These are phyloP conservation scores for Micromussa lordhowensis DNA, from an alignment of 92 coral and sea anemone genomes.

Conservation along the genomic window DNA sequence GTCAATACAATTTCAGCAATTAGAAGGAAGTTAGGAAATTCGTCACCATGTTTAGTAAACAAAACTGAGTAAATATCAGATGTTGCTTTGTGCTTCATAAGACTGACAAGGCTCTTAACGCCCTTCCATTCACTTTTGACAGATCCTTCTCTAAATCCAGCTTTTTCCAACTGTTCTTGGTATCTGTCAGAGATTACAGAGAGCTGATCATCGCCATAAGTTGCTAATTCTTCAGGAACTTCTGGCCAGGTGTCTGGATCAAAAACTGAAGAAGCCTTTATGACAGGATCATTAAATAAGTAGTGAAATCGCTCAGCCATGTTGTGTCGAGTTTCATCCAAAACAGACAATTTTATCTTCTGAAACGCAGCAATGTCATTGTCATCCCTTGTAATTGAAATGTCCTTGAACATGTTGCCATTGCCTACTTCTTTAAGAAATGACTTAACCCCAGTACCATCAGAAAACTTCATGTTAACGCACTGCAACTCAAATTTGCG, in stretches of 20 bases:
- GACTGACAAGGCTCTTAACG: slow-evolving; percentile 41
- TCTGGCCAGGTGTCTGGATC: slow-evolving; percentile 37
- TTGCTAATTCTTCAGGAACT: background rate
- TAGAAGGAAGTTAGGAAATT: slow-evolving; percentile 4
- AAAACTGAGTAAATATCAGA: slow-evolving; percentile 19
- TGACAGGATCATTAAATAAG: slow-evolving; percentile 44
- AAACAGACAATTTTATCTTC: slow-evolving; percentile 46
- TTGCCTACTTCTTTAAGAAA: slow-evolving; percentile 46
- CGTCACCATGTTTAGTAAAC: slow-evolving; percentile 22
- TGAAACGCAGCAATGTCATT: slow-evolving; percentile 36
- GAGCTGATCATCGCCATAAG: slow-evolving; percentile 24
- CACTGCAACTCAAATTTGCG: slow-evolving; percentile 38
- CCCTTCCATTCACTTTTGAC: slow-evolving; percentile 26
- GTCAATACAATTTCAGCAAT: slow-evolving; percentile 30
- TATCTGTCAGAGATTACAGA: background rate
- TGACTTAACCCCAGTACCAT: background rate
- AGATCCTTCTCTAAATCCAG: slow-evolving; percentile 2
- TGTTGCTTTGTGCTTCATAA: slow-evolving; percentile 14
- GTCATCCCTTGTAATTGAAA: slow-evolving; percentile 31
- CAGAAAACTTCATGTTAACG: slow-evolving; percentile 19
- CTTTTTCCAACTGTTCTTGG: slow-evolving; percentile 21
- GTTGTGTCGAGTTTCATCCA: slow-evolving; percentile 53
- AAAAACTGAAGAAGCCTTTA: slow-evolving; percentile 45
- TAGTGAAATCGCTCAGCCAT: slow-evolving; percentile 42
- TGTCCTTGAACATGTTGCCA: slow-evolving; percentile 40